Evolutionary conservation across 2,113 vertebrate species (phyloP).

Genomic region (Dascyllus trimaculatus): DNA sequence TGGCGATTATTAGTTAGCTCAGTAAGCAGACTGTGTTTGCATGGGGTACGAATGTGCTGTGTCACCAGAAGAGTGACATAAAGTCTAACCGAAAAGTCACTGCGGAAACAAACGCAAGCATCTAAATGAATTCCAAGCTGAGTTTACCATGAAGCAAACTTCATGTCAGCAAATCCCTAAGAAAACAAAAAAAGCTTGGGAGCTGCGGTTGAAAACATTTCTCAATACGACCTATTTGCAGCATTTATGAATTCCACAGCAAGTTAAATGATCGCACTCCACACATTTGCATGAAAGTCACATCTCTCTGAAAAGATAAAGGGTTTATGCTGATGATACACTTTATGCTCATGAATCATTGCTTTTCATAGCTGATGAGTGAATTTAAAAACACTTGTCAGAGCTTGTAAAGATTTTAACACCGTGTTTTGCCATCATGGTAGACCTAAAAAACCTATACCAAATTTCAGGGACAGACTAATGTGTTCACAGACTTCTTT

Average conservation of each 20-base stretch:
- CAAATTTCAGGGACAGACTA: constrained; percentile 47
- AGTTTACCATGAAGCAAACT: constrained; percentile 18
- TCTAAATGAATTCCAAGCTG: constrained; percentile 16
- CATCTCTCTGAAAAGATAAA: constrained; percentile 47
- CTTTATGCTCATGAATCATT: constrained; percentile 71
- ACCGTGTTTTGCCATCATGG: constrained; percentile 50
- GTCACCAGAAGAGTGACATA: constrained; percentile 42
- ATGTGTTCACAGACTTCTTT: constrained; percentile 46
- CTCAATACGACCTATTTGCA: constrained; percentile 41
- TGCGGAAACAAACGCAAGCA: constrained; percentile 23
- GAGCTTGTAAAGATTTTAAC: constrained; percentile 45
- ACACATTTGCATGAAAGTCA: constrained; percentile 73
- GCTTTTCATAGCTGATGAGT: constrained; percentile 65
- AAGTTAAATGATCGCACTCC: constrained; percentile 49
- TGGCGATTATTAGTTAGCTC: constrained; percentile 34
- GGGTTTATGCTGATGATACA: constrained; percentile 71
- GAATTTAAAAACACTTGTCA: constrained; percentile 65
- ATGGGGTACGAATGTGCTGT: constrained; percentile 23
- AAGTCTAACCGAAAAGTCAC: constrained; percentile 23
- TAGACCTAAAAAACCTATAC: constrained; percentile 15
- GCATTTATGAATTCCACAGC: constrained; percentile 47
- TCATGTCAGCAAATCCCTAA: constrained; percentile 19
- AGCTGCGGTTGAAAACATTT: neutral
- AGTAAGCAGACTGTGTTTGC: constrained; percentile 22
- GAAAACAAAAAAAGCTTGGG: neutral